Base-by-base conservation (phyloP, 2,797 vertebrate genomes). In the Nothura maculosa region DNA sequence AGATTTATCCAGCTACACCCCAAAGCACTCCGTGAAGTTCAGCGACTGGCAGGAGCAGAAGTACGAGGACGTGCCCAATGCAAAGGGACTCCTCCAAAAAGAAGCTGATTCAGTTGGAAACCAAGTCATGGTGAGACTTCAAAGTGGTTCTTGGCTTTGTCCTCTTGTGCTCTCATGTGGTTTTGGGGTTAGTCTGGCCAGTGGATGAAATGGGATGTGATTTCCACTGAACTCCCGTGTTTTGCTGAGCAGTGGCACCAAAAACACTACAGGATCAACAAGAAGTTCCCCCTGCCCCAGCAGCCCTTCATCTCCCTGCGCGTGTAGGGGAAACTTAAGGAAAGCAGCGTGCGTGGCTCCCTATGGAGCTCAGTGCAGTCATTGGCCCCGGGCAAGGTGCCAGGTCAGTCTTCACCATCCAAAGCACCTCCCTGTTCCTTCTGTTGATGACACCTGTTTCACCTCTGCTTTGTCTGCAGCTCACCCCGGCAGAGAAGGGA, bases 1-100 rank as follows among this genome's bases (percentile, higher is more conserved):
- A 99, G 99, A 99, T 93, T 98, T 99, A 78, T 99, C 99, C 80
- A 99, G 96, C 97, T 99, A 99, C 90, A 98, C 99, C 77, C 99
- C 99, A 79, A 99, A 99, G 92, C 99, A 99, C 97, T 98, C 99
- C 0, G 87, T 98, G 95, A 98, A 98, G 95, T 99, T 99, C 96
- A 98, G 96, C 20, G 96, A 98, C 88, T 99, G 99, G 99, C 99
- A 99, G 96, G 99, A 99, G 85, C 98, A 98, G 97, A 98, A 98
- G 36, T 96, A 97, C 2, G 98, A 98, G 17, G 98, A 98, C 34
- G 66, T 92, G 9, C 95, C 95, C 48, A 87, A 96, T 4, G 85
- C 78, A 14, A 93, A 69, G 85, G 96, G 67, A 94, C 89, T 69
- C 24, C 88, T 79, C 47, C 92, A 42, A 76, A 97, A 80, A 95